Evolutionary conservation across 2,888 invertebrate genomes (phyloP), one percentile per base, ranked within the genome.

Genomic region (Sialis lutaria): DNA sequence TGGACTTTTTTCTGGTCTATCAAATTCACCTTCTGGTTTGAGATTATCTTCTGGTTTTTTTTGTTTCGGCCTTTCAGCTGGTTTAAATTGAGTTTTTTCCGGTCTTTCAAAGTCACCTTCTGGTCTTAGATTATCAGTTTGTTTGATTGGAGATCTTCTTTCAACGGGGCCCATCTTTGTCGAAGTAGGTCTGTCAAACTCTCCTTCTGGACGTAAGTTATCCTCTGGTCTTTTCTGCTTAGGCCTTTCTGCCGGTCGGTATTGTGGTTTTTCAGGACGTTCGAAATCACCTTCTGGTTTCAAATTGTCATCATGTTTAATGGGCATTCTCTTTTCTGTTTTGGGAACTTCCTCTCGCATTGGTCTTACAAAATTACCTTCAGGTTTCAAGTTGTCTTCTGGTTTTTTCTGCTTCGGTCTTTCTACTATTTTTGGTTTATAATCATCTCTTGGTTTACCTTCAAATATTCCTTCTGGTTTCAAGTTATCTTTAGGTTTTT

Each of bases 271-370:
- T 41, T 67, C 61, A 39, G 67, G 67, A 42, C 60, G 51, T 50
- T 62, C 63, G 13, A 60, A 59, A 5, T 52, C 52, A 51, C 68
- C 65, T 52, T 66, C 67, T 0, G 67, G 64, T 34, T 58, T 54
- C 1, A 74, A 56, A 52, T 71, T 79, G 55, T 81, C 80, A 60
- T 75, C 73, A 47, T 72, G 68, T 57, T 64, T 70, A 45, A 67
- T 66, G 40, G 71, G 69, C 5, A 69, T 62, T 9, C 69, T 64
- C 52, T 67, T 68, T 59, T 77, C 73, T 49, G 69, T 67, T 54
- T 72, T 70, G 48, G 58, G 63, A 0, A 79, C 60, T 54, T 79
- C 78, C 51, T 79, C 79, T 31, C 64, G 62, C 0, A 71, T 68
- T 22, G 65, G 72, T 46, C 65, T 62, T 50, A 72, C 68, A 55